Conservation (phyloP, 2,888 invertebrate genomes). For the Ormyrus pomaceus region DNA sequence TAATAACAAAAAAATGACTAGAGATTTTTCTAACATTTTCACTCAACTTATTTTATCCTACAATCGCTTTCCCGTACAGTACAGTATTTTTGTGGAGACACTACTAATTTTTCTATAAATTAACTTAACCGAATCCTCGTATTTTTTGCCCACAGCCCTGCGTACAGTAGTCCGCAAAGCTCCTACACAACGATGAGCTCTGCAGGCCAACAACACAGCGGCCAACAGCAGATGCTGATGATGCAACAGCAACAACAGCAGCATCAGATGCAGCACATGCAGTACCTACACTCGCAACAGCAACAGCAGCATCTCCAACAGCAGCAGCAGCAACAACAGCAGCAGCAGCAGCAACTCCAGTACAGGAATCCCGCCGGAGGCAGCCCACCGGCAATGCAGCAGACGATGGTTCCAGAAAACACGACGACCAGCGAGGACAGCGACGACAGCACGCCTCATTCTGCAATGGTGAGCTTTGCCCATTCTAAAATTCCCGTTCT, state of each 20-base stretch:
- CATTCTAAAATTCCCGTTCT: too few species aligned
- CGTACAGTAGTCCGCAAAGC: constrained; percentile 75
- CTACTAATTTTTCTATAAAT: too few species aligned
- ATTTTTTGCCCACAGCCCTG: constrained; percentile 67
- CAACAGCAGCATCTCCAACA: constrained; percentile 70
- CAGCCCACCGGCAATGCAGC: constrained; percentile 76
- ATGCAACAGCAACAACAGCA: constrained; percentile 77
- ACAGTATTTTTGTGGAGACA: too few species aligned
- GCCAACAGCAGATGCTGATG: constrained; percentile 78
- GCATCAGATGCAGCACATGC: constrained; percentile 75
- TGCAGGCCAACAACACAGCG: constrained; percentile 80
- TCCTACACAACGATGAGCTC: constrained; percentile 80
- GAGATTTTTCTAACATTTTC: too few species aligned
- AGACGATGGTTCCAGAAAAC: constrained; percentile 77
- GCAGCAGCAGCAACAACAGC: constrained; percentile 70
- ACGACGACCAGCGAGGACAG: constrained; percentile 90
- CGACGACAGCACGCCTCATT: constrained; percentile 88
- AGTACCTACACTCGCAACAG: constrained; percentile 64
- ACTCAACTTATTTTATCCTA: too few species aligned
- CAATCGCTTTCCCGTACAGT: too few species aligned
- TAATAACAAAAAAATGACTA: too few species aligned
- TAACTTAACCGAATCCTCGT: too few species aligned
- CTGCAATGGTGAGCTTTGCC: constrained; percentile 77
- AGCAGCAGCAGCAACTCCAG: constrained; percentile 74
- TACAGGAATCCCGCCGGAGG: constrained; percentile 81